phyloP scores from a whole-genome alignment of 1,140 invertebrate species.

The Whitmania pigra region DNA sequence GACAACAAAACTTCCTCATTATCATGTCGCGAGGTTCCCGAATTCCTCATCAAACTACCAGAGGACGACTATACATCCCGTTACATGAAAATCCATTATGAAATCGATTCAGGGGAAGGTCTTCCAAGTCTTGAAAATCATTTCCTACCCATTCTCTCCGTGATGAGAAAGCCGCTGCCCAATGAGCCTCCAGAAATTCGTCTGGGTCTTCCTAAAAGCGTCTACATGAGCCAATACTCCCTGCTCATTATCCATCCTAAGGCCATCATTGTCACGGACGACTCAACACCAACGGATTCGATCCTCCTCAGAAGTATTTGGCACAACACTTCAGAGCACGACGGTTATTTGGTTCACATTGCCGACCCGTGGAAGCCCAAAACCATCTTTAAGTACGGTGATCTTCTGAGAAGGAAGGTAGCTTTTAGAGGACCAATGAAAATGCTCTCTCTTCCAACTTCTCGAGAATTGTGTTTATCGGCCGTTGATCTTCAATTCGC shows the following conservation, averaged over 20 bases:
- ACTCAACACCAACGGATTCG: constrained; percentile 60
- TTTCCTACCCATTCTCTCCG: too few species aligned
- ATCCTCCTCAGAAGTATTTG: constrained; percentile 51
- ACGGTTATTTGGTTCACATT: constrained; percentile 52
- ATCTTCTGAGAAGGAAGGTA: constrained; percentile 55
- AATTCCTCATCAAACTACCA: too few species aligned
- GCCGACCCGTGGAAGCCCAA: constrained; percentile 50
- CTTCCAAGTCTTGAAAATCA: too few species aligned
- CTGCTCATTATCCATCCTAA: constrained; percentile 53
- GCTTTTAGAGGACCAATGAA: constrained; percentile 31
- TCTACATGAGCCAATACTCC: constrained; percentile 28
- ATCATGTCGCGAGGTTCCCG: too few species aligned
- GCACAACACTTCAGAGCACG: constrained; percentile 36
- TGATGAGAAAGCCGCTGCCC: constrained; percentile 27
- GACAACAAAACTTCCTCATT: too few species aligned
- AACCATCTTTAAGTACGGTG: constrained; percentile 58
- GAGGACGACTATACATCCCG: too few species aligned
- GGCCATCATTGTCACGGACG: constrained; percentile 65
- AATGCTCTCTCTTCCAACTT: constrained; percentile 29
- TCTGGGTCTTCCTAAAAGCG: constrained; percentile 35
- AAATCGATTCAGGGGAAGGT: too few species aligned
- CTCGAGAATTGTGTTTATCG: constrained; percentile 31
- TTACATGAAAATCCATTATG: too few species aligned
- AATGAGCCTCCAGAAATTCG: constrained; percentile 36
- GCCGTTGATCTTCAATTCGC: constrained; percentile 23